Conservation (phyloP, 2,888 invertebrate species). For the Zonitis immaculata region DNA sequence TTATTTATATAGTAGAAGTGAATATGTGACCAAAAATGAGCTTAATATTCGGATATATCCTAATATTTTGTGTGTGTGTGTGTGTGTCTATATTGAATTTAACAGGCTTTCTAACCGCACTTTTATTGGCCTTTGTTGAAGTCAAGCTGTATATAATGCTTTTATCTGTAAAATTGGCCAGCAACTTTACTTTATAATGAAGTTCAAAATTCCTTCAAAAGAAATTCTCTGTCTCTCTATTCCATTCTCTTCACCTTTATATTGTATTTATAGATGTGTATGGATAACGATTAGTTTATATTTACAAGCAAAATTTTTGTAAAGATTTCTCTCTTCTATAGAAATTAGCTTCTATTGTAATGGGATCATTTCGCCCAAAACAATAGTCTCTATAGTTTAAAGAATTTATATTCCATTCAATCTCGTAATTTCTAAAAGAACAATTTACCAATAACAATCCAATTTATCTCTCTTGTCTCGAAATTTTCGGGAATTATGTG, state of each 20-base stretch:
- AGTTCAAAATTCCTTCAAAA: constrained; percentile 24
- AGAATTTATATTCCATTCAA: background rate
- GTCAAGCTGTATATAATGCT: constrained; percentile 34
- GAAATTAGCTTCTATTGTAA: background rate
- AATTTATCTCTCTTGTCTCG: background rate
- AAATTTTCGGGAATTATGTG: too few relatives aligned
- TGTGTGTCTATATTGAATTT: background rate
- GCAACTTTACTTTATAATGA: constrained; percentile 36
- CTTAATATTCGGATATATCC: too few relatives aligned
- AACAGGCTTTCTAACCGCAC: constrained; percentile 26
- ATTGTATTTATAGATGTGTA: too few relatives aligned
- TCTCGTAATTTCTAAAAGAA: background rate
- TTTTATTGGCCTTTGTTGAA: constrained; percentile 40
- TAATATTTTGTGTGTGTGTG: background rate
- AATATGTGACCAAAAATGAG: too few relatives aligned
- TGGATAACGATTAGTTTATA: background rate
- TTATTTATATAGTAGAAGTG: too few relatives aligned
- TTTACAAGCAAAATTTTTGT: background rate
- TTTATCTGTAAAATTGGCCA: constrained; percentile 37
- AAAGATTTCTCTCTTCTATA: background rate
- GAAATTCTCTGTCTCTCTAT: constrained; percentile 9
- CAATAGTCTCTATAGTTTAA: background rate
- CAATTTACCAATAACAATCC: background rate
- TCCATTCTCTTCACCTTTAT: background rate
- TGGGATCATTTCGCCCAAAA: background rate